phyloP scores from a whole-genome alignment of 2,888 invertebrate genomes.

The Mimumesa dahlbomi region DNA sequence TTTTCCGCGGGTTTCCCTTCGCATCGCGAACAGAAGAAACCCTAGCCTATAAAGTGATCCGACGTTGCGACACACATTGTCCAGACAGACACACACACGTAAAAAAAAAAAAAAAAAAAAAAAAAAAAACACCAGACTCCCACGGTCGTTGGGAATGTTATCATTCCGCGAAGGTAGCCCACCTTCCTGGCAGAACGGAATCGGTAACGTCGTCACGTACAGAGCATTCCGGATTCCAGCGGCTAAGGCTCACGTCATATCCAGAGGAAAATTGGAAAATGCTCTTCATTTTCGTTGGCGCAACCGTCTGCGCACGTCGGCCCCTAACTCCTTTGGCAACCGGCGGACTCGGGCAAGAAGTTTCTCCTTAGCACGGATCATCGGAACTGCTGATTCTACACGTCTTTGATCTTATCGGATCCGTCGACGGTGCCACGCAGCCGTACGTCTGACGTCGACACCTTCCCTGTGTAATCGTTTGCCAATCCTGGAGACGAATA shows the following conservation, averaged over 20 bases:
- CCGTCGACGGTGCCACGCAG: slow-evolving; percentile 28
- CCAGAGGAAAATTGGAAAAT: slow-evolving; percentile 76
- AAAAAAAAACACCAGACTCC: no score
- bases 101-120: no score
- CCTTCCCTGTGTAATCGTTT: neutral
- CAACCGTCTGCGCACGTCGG: slow-evolving; percentile 20
- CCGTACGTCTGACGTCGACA: neutral
- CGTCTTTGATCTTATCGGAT: slow-evolving; percentile 40
- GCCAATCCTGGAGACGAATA: no score
- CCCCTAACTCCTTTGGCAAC: neutral
- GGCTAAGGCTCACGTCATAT: slow-evolving; percentile 69
- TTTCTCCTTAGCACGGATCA: slow-evolving; percentile 13
- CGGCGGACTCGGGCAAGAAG: slow-evolving; percentile 10
- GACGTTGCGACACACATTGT: neutral
- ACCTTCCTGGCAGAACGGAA: slow-evolving; percentile 47
- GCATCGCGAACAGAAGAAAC: neutral
- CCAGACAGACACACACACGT: no score
- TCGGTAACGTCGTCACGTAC: slow-evolving; percentile 67
- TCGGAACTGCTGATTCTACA: slow-evolving; percentile 52
- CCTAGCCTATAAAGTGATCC: neutral
- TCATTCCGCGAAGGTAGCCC: slow-evolving; percentile 63
- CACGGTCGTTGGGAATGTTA: slow-evolving; percentile 51
- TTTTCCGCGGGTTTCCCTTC: neutral
- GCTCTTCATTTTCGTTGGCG: slow-evolving; percentile 64
- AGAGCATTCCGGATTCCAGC: slow-evolving; percentile 63